Percentiles rank a stretch among this genome's conserved stretches.
These are phyloP conservation scores for Rotaria macrura DNA, from an alignment of 2,888 invertebrate genomes.

Conservation along the genomic window DNA sequence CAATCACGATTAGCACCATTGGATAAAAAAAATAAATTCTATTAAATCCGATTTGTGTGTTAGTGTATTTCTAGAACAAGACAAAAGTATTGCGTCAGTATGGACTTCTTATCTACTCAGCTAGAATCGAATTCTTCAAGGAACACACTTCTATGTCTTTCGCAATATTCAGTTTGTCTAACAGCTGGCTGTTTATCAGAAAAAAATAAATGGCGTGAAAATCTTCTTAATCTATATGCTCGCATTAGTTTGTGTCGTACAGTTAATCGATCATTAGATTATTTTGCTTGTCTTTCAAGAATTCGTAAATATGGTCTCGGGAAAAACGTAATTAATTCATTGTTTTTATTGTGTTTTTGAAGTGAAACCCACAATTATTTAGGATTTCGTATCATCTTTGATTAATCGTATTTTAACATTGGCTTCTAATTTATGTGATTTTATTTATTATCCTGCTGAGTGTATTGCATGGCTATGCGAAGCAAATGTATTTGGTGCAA, in stretches of 20 bases:
- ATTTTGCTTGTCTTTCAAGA: background rate
- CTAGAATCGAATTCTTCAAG: background rate
- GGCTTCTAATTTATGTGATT: background rate
- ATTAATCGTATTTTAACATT: background rate
- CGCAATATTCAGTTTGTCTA: background rate
- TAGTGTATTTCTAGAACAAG: background rate
- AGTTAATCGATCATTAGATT: constrained; percentile 5
- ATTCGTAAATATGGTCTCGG: background rate
- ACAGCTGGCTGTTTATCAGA: background rate
- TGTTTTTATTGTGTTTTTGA: background rate
- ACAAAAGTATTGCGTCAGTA: background rate
- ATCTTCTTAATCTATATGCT: background rate
- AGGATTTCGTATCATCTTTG: background rate
- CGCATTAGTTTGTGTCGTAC: background rate
- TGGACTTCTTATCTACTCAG: background rate
- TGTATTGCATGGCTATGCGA: background rate
- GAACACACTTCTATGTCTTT: background rate
- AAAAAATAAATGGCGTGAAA: background rate
- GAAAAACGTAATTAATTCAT: background rate
- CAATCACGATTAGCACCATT: background rate
- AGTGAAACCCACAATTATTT: background rate
- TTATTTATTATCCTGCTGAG: constrained; percentile 2
- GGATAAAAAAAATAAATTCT: background rate
- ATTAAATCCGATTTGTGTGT: background rate
- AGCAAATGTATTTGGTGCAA: background rate